phyloP scores from a whole-genome alignment of 2,113 vertebrate genomes.

The Illadopsis cleaveri region DNA sequence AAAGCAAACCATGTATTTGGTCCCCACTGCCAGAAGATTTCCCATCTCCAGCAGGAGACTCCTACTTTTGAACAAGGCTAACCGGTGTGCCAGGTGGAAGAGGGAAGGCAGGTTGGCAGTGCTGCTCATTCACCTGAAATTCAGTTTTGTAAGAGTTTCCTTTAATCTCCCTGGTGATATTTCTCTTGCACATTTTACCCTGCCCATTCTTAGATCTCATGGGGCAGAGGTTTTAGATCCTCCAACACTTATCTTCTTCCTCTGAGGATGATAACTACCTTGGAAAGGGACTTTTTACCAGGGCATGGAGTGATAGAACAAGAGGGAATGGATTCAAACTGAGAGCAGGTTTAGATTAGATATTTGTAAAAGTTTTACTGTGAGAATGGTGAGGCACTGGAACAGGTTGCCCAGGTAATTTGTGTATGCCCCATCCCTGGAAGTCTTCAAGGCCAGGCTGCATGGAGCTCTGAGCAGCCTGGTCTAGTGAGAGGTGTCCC shows the following conservation, averaged over 20 bases:
- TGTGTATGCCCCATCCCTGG: background rate
- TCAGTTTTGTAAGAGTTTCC: background rate
- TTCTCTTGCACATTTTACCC: background rate
- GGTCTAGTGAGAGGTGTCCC: background rate
- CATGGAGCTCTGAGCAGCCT: background rate
- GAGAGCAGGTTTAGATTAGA: background rate
- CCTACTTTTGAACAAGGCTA: background rate
- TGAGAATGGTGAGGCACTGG: background rate
- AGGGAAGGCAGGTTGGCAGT: background rate
- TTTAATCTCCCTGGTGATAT: background rate
- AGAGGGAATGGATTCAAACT: background rate
- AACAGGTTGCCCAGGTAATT: background rate
- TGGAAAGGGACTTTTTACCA: background rate
- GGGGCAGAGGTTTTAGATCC: background rate
- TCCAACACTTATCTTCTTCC: background rate
- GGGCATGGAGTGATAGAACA: background rate
- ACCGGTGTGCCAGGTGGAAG: background rate
- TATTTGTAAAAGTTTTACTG: background rate
- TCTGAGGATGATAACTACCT: background rate
- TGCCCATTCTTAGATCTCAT: background rate
- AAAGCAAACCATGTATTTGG: background rate
- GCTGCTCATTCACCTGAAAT: background rate
- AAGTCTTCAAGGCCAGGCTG: background rate
- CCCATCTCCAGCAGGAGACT: accelerated
- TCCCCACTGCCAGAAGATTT: background rate